Evolutionary conservation across 2,113 vertebrate genomes (phyloP), one percentile per base, ranked within the genome.

Genomic region (Thunnus maccoyii): DNA sequence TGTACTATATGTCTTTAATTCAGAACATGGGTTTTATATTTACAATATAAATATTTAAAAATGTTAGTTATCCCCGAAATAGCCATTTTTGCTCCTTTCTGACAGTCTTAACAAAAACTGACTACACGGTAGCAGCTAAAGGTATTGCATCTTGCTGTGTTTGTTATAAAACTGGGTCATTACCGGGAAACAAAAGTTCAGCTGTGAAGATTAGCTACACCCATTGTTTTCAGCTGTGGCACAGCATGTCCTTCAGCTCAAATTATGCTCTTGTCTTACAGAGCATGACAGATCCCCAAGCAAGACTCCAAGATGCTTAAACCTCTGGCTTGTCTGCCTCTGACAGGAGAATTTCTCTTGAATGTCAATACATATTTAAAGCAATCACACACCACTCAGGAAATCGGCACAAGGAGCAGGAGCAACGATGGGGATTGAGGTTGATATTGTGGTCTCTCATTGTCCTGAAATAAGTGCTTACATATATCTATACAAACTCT

Each of bases 301-400:
- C 76, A 70, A 55, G 60, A 60, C 20, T 66, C 75, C 41, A 56
- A 79, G 62, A 67, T 2, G 6, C n/a, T 56, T 55, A 65, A 61
- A 60, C 20, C 16, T 2, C 25, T 20, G 0, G 36, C 25, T 66
- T 61, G 64, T 62, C 36, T 66, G 47, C 62, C 84, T 83, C 70
- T 46, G n/a, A 18, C 5, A 20, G n/a, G 14, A 27, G 44, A 72
- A 75, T 83, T 76, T 76, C 41, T 69, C 48, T 72, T 71, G 54
- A 82, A 85, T 83, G 62, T 78, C 57, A 86, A 77, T 57, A 54
- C 8, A 65, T 84, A 66, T 82, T 77, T 65, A 55, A 79, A 80
- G 65, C 65, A 86, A 89, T 90, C 80, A 85, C 46, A 20, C 30
- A 50, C 50, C 46, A 75, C 79, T 86, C 46, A 63, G 18, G 4